Evolutionary conservation across 2,113 vertebrate species (phyloP).

Genomic region (Phylloscopus trochilus): DNA sequence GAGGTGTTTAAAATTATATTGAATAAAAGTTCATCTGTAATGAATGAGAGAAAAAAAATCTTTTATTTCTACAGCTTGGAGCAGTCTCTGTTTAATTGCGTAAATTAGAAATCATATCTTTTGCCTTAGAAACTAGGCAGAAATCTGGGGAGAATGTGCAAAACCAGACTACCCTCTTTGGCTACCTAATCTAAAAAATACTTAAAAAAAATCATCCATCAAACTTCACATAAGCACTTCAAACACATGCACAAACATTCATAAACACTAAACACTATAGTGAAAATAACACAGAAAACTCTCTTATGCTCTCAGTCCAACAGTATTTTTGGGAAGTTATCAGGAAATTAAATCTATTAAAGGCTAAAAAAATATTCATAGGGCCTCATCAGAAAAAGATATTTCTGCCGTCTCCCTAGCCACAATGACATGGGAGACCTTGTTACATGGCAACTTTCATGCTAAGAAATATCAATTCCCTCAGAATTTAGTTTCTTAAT

Average conservation of each 20-base stretch:
- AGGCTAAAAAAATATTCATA: background rate
- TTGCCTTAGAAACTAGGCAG: background rate
- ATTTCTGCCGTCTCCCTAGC: background rate
- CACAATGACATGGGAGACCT: too few species aligned
- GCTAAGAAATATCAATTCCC: background rate
- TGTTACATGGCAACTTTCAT: background rate
- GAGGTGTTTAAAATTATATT: background rate
- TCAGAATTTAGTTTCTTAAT: background rate
- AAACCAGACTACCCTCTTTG: background rate
- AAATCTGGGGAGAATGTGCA: background rate
- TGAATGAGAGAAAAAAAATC: background rate
- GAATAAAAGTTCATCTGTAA: background rate
- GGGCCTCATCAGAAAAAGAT: background rate
- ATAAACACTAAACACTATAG: background rate
- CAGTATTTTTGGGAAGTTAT: background rate
- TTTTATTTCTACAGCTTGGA: background rate
- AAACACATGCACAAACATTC: background rate
- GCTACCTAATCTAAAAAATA: background rate
- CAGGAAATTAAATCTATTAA: background rate
- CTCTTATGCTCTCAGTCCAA: background rate
- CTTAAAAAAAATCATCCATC: background rate
- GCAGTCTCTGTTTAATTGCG: background rate
- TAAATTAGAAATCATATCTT: background rate
- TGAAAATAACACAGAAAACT: background rate
- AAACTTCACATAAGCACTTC: background rate